phyloP scores from a whole-genome alignment of 2,113 vertebrate genomes.

The Erythrolamprus reginae region DNA sequence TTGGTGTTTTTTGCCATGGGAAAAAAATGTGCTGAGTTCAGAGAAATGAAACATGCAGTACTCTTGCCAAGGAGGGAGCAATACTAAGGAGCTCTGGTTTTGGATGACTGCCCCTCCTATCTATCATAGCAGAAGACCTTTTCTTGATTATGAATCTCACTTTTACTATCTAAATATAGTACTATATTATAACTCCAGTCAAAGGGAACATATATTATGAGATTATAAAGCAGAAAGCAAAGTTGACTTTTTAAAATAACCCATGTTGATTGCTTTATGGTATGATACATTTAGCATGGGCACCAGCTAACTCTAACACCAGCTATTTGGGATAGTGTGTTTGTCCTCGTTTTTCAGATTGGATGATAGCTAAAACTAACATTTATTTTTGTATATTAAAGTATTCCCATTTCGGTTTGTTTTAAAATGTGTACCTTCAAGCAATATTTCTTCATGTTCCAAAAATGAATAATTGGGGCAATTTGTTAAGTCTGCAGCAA shows the following conservation, averaged over 20 bases:
- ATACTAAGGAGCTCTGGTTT: background rate
- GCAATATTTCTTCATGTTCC: background rate
- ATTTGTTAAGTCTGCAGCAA: background rate
- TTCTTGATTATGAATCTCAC: constrained; percentile 5
- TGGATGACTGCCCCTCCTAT: background rate
- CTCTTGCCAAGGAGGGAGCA: background rate
- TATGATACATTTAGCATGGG: constrained; percentile 23
- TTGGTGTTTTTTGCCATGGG: background rate
- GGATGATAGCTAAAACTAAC: background rate
- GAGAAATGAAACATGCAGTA: background rate
- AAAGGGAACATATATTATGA: background rate
- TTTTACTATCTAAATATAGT: background rate
- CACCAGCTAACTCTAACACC: background rate
- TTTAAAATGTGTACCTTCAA: background rate
- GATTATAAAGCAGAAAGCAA: constrained; percentile 38
- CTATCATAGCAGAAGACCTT: background rate
- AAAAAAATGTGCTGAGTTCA: background rate
- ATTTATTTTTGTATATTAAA: background rate
- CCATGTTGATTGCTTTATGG: constrained; percentile 45
- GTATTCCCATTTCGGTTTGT: background rate
- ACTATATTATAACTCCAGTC: background rate
- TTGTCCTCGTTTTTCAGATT: constrained; percentile 10
- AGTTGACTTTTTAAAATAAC: constrained; percentile 33
- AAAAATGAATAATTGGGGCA: background rate
- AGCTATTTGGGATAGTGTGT: background rate